phyloP scores from a whole-genome alignment of 2,113 vertebrate genomes.

The Argyrosomus japonicus region DNA sequence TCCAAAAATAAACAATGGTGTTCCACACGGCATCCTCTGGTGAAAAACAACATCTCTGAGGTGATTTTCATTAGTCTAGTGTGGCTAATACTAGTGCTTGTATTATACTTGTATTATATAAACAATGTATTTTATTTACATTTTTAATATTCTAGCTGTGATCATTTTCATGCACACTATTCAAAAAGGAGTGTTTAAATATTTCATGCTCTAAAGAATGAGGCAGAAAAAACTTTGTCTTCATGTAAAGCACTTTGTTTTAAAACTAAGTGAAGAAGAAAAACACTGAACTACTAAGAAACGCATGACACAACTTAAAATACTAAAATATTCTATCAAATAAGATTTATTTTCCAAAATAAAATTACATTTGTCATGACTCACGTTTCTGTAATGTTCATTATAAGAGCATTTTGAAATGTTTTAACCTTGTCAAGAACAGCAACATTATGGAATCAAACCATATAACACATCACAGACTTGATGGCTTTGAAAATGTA shows the following conservation, averaged over 20 bases:
- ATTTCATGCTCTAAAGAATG: background rate
- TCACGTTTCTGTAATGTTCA: background rate
- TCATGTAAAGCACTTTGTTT: background rate
- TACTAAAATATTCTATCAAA: constrained; percentile 24
- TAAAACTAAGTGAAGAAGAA: background rate
- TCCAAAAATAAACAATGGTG: background rate
- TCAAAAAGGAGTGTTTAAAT: too few relatives aligned
- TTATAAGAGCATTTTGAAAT: constrained; percentile 3
- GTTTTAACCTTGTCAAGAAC: constrained; percentile 7
- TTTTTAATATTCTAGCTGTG: too few relatives aligned
- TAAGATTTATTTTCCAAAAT: constrained; percentile 38
- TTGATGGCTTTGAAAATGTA: constrained; percentile 4
- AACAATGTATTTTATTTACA: too few relatives aligned
- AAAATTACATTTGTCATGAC: constrained; percentile 4
- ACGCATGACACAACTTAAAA: background rate
- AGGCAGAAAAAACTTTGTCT: background rate
- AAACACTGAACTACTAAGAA: background rate
- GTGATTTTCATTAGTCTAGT: background rate
- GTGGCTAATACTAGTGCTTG: background rate
- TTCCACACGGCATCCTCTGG: too few relatives aligned
- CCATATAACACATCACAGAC: background rate
- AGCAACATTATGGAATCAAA: constrained; percentile 5
- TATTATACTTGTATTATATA: background rate
- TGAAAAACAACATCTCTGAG: background rate
- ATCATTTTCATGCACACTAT: too few relatives aligned